Conservation (phyloP, 2,888 invertebrate species). For the Nesidiocoris tenuis region DNA sequence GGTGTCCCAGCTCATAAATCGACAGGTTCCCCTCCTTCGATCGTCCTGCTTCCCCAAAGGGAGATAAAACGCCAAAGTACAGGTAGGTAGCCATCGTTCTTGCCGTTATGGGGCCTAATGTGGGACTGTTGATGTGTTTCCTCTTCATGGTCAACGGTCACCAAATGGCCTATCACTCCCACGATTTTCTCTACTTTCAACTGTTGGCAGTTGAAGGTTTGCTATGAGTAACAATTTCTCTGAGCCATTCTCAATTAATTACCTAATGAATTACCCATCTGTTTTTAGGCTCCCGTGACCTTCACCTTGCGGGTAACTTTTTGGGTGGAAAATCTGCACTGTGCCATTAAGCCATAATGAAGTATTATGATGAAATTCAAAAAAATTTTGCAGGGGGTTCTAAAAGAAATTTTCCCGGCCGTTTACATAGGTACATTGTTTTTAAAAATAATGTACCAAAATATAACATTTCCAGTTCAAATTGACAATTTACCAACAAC, state of each 20-base stretch:
- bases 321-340: no score
- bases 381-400: no score
- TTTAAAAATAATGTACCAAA: no score
- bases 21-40: not conserved
- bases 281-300: conserved; percentile 4
- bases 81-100: not conserved
- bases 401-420: no score
- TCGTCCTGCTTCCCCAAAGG: not conserved
- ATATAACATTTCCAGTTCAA: no score
- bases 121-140: not conserved
- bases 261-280: conserved; percentile 2
- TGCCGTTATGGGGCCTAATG: not conserved
- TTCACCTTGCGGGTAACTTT: no score
- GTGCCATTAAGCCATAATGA: no score
- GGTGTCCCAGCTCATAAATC: not conserved
- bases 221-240: not conserved
- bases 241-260: conserved; percentile 29
- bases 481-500: no score
- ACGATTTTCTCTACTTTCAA: not conserved
- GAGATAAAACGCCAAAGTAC: not conserved
- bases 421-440: no score
- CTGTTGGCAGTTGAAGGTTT: conserved; percentile 28
- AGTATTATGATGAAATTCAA: no score
- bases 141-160: not conserved
- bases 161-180: not conserved